Percentiles rank a stretch among this genome's conserved stretches.
Conservation (phyloP, 2,888 invertebrate species). For the Dolomedes plantarius region DNA sequence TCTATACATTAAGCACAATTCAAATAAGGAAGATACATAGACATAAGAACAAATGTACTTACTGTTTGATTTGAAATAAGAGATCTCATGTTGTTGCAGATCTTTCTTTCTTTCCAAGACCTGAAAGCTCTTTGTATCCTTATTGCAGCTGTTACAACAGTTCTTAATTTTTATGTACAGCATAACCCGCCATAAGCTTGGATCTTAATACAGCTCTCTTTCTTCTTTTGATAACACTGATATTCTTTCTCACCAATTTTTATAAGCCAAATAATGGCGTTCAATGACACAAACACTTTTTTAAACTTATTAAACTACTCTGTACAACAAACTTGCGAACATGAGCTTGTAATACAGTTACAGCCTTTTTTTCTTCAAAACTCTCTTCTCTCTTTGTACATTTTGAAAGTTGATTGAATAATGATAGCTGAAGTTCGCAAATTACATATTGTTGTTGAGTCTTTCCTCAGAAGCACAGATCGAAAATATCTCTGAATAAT, state of each 20-base stretch:
- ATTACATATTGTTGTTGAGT: neutral
- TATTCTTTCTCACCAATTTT: neutral
- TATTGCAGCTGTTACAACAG: constrained; percentile 11
- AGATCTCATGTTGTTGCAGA: neutral
- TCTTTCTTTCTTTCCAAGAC: constrained; percentile 12
- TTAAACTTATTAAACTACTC: constrained; percentile 10
- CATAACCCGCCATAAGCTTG: constrained; percentile 27
- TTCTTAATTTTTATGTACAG: constrained; percentile 4
- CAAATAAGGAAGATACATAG: too few species aligned
- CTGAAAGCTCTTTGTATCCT: constrained; percentile 38
- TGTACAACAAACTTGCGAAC: neutral
- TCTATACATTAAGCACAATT: too few species aligned
- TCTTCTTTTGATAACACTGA: neutral
- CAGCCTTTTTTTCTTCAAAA: constrained; percentile 23
- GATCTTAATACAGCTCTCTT: constrained; percentile 1
- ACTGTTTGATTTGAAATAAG: neutral
- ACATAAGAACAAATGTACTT: neutral
- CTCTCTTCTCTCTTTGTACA: neutral
- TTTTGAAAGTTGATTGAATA: constrained; percentile 20
- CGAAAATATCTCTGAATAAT: constrained; percentile 30
- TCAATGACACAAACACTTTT: constrained; percentile 15
- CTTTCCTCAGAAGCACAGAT: neutral
- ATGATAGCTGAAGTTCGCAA: constrained; percentile 15
- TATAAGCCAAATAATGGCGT: constrained; percentile 15
- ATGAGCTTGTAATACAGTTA: neutral